phyloP scores from a whole-genome alignment of 2,797 vertebrate genomes.

The Pipistrellus nathusii region DNA sequence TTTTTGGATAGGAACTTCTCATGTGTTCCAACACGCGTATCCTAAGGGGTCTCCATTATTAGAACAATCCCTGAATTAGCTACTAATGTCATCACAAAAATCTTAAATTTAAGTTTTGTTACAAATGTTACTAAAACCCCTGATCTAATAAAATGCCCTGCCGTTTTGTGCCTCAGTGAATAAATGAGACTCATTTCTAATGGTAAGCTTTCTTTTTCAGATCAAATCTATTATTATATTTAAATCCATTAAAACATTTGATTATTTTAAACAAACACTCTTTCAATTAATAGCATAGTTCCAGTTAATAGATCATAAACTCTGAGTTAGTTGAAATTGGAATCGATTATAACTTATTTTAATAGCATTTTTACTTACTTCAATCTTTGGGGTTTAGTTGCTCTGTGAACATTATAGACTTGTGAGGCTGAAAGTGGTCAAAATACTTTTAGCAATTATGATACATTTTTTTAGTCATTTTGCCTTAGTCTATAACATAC shows the following conservation, averaged over 20 bases:
- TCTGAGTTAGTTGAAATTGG: background rate
- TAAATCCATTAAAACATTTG: conserved; percentile 20
- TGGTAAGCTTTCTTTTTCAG: conserved; percentile 9
- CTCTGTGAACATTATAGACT: background rate
- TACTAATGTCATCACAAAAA: background rate
- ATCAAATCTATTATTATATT: background rate
- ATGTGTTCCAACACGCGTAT: background rate
- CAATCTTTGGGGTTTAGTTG: background rate
- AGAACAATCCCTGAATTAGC: background rate
- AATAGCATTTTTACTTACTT: background rate
- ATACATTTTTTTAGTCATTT: background rate
- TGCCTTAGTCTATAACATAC: background rate
- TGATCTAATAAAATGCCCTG: background rate
- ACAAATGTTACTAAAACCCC: background rate
- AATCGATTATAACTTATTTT: background rate
- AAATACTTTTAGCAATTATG: background rate
- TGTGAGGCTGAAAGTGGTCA: background rate
- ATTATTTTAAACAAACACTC: background rate
- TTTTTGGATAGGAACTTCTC: background rate
- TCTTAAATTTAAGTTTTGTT: background rate
- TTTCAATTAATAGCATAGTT: conserved; percentile 2
- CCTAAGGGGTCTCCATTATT: background rate
- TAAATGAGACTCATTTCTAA: background rate
- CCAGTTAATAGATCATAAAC: conserved; percentile 16
- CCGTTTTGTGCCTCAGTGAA: background rate